Percentiles rank a stretch among this genome's conserved stretches.
phyloP scores from a whole-genome alignment of 1,140 invertebrate species.

The Drosophila littoralis region DNA sequence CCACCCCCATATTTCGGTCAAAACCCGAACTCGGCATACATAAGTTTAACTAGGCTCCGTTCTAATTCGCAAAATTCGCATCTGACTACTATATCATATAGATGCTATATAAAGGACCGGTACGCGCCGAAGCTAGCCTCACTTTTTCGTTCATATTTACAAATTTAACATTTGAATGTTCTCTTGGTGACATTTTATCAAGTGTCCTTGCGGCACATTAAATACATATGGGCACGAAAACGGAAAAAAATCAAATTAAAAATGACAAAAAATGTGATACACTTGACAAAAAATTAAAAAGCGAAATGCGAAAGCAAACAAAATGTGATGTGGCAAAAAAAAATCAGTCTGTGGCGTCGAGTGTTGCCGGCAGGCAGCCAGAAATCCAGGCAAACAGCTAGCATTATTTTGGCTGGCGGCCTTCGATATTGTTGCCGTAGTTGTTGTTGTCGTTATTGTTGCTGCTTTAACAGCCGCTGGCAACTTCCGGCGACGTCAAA shows the following conservation, averaged over 20 bases:
- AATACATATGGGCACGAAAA: slow-evolving; percentile 22
- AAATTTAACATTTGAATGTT: background rate
- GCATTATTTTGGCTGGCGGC: slow-evolving; percentile 19
- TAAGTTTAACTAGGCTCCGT: no score
- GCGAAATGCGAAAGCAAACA: slow-evolving; percentile 12
- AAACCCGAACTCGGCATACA: no score
- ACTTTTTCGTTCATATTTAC: no score
- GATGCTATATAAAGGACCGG: no score
- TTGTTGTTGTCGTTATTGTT: slow-evolving; percentile 17
- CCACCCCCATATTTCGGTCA: no score
- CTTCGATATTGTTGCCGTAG: slow-evolving; percentile 8
- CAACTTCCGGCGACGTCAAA: slow-evolving; percentile 42
- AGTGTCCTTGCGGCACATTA: slow-evolving; percentile 38
- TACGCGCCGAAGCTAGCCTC: no score
- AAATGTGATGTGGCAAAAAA: slow-evolving; percentile 12
- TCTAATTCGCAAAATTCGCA: no score
- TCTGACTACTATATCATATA: no score
- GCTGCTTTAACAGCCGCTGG: slow-evolving; percentile 21
- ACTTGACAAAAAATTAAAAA: slow-evolving; percentile 40
- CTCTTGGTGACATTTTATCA: slow-evolving; percentile 25
- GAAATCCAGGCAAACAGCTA: slow-evolving; percentile 25
- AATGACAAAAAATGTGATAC: slow-evolving; percentile 7
- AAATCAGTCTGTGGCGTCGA: slow-evolving; percentile 15
- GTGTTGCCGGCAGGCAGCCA: slow-evolving; percentile 7
- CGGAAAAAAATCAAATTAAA: background rate